Percentiles rank a stretch among this genome's conserved stretches.
phyloP scores from a whole-genome alignment of 2,113 vertebrate species.

The Phalacrocorax carbo region DNA sequence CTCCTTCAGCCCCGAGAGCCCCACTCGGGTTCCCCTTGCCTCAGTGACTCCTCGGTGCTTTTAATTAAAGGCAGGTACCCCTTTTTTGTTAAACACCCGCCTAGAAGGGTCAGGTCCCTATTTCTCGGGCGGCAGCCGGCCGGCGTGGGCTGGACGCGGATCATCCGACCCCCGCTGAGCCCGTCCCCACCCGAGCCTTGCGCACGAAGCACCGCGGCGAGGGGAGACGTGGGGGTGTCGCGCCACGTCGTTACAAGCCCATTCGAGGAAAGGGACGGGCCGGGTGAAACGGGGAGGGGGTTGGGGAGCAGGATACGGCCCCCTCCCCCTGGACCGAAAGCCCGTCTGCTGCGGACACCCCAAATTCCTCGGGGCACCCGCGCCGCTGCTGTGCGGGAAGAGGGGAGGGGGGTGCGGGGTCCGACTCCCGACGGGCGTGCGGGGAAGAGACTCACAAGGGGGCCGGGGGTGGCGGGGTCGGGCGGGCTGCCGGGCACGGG shows the following conservation, averaged over 20 bases:
- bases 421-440: background rate
- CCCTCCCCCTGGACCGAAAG: rapidly evolving
- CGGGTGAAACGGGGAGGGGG: background rate
- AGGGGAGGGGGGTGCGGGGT: background rate
- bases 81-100: conserved; percentile 39
- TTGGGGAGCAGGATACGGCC: background rate
- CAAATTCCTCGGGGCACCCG: background rate
- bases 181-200: conserved; percentile 40
- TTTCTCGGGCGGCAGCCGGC: conserved; percentile 55
- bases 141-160: conserved; percentile 58
- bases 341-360: background rate
- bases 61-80: conserved; percentile 61
- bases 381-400: background rate
- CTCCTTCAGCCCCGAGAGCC: conserved; percentile 26
- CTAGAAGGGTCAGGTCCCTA: conserved; percentile 48
- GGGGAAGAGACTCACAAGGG: background rate
- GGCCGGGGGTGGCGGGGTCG: background rate
- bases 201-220: conserved; percentile 55
- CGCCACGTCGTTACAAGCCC: conserved; percentile 50
- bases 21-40: conserved; percentile 52
- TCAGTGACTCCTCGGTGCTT: conserved; percentile 60
- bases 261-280: background rate
- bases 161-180: conserved; percentile 41
- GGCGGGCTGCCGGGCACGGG: background rate
- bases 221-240: conserved; percentile 28